These are phyloP conservation scores for Peromyscus melanophrys DNA, from an alignment of 2,797 vertebrate species.

Conservation along the genomic window DNA sequence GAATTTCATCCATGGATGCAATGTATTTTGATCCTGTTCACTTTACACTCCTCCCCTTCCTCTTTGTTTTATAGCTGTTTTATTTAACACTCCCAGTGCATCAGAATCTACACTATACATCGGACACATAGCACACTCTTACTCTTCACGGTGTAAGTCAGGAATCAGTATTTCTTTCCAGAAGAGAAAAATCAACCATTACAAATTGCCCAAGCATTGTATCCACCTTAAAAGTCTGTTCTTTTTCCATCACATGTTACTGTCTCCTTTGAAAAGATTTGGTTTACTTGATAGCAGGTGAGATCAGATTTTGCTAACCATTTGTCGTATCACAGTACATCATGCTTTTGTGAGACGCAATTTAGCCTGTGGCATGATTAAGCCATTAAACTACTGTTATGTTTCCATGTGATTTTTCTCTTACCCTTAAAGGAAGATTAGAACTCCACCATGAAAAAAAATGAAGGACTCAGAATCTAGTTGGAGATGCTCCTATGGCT, in stretches of 20 bases:
- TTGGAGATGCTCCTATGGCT: background rate
- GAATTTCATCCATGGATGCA: background rate
- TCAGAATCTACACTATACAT: background rate
- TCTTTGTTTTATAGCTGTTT: background rate
- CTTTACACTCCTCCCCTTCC: background rate
- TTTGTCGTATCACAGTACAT: background rate
- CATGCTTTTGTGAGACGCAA: background rate
- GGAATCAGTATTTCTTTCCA: background rate
- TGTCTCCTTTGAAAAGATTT: background rate
- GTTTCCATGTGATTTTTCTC: background rate
- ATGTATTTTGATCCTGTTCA: background rate
- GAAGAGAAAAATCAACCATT: background rate
- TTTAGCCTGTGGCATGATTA: background rate
- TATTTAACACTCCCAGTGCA: background rate
- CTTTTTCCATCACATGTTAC: background rate
- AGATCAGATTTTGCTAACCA: background rate
- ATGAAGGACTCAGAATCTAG: background rate
- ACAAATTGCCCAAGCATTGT: background rate
- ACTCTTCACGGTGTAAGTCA: background rate
- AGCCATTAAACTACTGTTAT: background rate
- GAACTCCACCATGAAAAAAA: background rate
- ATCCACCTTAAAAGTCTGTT: background rate
- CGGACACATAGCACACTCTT: background rate
- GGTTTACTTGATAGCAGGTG: background rate
- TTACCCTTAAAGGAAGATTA: background rate